Evolutionary conservation across 2,888 invertebrate genomes (phyloP), one percentile per base, ranked within the genome.

Genomic region (Ichneumoninae sp.): DNA sequence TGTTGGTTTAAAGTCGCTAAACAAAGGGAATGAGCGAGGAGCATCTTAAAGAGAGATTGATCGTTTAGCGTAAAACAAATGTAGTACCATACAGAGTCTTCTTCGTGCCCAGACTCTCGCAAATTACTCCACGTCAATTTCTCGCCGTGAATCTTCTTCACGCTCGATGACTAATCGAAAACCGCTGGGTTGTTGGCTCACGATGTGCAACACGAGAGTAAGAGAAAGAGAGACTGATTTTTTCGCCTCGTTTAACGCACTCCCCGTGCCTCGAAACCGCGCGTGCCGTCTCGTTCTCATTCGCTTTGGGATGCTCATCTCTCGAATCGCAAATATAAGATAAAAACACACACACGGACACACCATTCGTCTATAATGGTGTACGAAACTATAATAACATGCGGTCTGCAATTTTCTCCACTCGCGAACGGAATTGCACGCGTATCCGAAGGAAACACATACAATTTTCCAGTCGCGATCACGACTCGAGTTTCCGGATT

Each of bases 261-360:
- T 36, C 47, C 78, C 78, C 78, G 44, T 68, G 73, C 52, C 47
- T 65, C 19, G 36, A 16, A 63, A 60, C 47, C 74, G 83, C 83
- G 88, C 88, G 85, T 85, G 87, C 85, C 81, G 85, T 87, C 78
- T 87, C 86, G 88, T 89, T 89, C 88, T 86, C 88, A 89, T 88
- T 88, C 86, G 66, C 80, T 83, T 83, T 69, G 71, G 73, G 75
- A 81, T 74, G 66, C 22, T 63, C 44, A 26, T 81, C 76, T 84
- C 54, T 16, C 68, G 69, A 65, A 36, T 65, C 50, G 74, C 81
- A 66, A 79, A 85, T 79, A 70, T 57, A 44, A 47, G 44, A 47
- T 66, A 44, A 50, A 75, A 22, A 73, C 40, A 65, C 44, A 75
- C n/a, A 19, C 26, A 22, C 50, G 54, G 30, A 30, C 33, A 26